These are phyloP conservation scores for Nematopogon swammerdamellus DNA, from an alignment of 2,888 invertebrate species.

Conservation along the genomic window DNA sequence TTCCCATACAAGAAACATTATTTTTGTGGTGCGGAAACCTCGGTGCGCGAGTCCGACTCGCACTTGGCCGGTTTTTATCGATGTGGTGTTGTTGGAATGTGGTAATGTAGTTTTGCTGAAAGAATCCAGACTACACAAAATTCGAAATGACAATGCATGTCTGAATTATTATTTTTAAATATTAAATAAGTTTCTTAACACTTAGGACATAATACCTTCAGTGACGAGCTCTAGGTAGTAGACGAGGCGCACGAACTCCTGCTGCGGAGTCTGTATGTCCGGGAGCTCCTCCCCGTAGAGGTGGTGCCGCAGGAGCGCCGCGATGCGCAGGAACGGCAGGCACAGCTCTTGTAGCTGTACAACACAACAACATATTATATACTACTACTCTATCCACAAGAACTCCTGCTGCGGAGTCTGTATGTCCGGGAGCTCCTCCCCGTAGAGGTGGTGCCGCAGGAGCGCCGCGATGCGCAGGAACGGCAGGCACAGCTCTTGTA, in stretches of 20 bases:
- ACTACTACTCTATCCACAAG: slow-evolving; percentile 45
- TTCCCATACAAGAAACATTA: too few species aligned
- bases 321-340: slow-evolving; percentile 80
- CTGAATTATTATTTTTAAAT: too few species aligned
- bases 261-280: slow-evolving; percentile 57
- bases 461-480: slow-evolving; percentile 82
- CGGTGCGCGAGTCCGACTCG: too few species aligned
- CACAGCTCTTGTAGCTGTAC: slow-evolving; percentile 73
- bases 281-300: slow-evolving; percentile 76
- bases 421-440: slow-evolving; percentile 69
- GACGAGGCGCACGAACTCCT: slow-evolving; percentile 75
- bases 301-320: slow-evolving; percentile 79
- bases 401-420: slow-evolving; percentile 68
- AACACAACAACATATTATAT: too few species aligned
- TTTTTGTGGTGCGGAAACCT: too few species aligned
- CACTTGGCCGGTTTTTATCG: too few species aligned
- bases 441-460: slow-evolving; percentile 79
- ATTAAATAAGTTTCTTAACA: too few species aligned
- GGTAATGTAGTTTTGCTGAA: too few species aligned
- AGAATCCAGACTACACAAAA: too few species aligned
- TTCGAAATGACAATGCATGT: too few species aligned
- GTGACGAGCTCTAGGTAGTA: slow-evolving; percentile 75
- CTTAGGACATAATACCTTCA: too few species aligned
- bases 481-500: slow-evolving; percentile 78
- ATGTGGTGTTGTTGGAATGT: too few species aligned